A percentile compares a stretch with the other conserved stretches of the same genome.
Conservation (phyloP, 2,113 vertebrate genomes). For the Podilymbus podiceps region DNA sequence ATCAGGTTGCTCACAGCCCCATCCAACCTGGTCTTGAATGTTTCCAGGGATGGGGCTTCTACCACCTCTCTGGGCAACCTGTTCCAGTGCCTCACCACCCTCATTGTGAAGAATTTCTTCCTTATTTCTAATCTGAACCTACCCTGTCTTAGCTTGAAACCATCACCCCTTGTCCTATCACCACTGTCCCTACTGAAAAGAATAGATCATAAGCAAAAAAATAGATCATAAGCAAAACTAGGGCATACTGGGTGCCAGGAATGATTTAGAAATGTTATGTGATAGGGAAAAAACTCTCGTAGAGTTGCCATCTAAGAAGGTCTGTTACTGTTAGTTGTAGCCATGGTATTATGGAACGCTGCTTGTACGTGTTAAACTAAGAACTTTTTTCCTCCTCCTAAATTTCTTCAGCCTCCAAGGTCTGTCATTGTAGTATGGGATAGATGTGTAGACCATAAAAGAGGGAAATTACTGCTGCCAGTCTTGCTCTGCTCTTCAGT, state of each 20-base stretch:
- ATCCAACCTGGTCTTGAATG: too few relatives aligned
- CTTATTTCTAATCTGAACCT: too few relatives aligned
- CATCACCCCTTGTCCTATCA: too few relatives aligned
- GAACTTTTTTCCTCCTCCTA: background rate
- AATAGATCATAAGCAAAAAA: too few relatives aligned
- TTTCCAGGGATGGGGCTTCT: too few relatives aligned
- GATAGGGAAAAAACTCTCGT: background rate
- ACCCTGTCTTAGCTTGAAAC: too few relatives aligned
- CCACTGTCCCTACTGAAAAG: too few relatives aligned
- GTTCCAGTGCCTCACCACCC: too few relatives aligned
- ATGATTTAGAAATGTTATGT: background rate
- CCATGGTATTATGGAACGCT: background rate
- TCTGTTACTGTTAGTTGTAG: background rate
- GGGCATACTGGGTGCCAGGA: background rate
- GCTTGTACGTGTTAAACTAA: background rate
- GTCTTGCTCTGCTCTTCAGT: background rate
- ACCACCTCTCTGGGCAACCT: too few relatives aligned
- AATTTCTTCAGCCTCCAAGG: background rate
- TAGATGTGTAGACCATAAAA: background rate
- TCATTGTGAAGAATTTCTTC: too few relatives aligned
- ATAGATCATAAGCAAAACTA: background rate
- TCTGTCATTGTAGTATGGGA: accelerated
- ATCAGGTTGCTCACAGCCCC: too few relatives aligned
- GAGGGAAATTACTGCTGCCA: background rate
- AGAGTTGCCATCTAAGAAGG: background rate